Percentiles rank a stretch among this genome's conserved stretches.
phyloP scores from a whole-genome alignment of 2,888 invertebrate species.

The Teinopalpus imperialis region DNA sequence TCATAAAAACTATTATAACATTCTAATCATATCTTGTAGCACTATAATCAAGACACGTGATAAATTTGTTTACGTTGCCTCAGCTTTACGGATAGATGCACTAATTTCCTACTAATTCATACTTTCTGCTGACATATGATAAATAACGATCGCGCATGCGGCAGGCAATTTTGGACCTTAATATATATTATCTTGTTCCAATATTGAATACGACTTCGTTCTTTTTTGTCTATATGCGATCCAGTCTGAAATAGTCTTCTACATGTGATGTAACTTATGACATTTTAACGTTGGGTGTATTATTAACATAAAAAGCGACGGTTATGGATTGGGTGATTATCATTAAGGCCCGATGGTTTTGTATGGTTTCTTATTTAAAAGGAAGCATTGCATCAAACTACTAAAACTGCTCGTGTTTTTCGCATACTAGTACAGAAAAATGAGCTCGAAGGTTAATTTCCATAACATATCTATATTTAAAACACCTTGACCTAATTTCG shows the following conservation, averaged over 20 bases:
- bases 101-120: conserved; percentile 40
- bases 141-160: conserved; percentile 31
- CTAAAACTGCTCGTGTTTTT: background rate
- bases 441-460: no score
- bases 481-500: no score
- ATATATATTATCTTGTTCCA: background rate
- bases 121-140: conserved; percentile 43
- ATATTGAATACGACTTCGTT: background rate
- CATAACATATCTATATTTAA: no score
- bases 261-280: conserved; percentile 16
- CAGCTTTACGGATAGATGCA: conserved; percentile 17
- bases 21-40: background rate
- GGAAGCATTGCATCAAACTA: conserved; percentile 19
- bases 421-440: no score
- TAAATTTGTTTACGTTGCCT: conserved; percentile 17
- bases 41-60: conserved; percentile 3
- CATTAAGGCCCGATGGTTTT: conserved; percentile 20
- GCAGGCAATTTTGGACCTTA: conserved; percentile 2
- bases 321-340: conserved; percentile 20
- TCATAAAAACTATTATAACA: background rate
- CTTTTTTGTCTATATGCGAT: background rate
- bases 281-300: conserved; percentile 16
- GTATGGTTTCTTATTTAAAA: conserved; percentile 17
- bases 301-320: conserved; percentile 17
- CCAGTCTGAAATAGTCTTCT: conserved; percentile 3